Conservation (phyloP, 2,113 vertebrate genomes). For the Aepyceros melampus region DNA sequence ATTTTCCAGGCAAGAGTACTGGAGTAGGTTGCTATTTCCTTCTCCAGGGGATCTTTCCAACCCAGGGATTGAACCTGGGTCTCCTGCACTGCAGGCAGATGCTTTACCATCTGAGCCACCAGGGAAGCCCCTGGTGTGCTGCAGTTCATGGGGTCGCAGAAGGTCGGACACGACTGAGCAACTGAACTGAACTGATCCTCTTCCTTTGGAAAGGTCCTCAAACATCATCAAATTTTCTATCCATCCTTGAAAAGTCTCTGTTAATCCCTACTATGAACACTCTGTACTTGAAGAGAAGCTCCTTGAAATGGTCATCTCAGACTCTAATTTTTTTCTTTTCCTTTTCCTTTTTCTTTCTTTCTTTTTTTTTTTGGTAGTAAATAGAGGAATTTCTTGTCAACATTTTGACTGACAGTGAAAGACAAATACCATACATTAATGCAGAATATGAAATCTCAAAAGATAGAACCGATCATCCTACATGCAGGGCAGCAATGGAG, state of each 20-base stretch:
- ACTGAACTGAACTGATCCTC: background rate
- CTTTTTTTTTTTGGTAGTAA: background rate
- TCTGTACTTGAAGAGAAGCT: background rate
- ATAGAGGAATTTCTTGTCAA: background rate
- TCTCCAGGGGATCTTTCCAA: too few relatives aligned
- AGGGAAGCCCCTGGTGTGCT: too few relatives aligned
- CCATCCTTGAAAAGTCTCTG: background rate
- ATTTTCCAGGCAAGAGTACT: too few relatives aligned
- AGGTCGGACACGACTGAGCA: fast-evolving
- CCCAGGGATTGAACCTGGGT: too few relatives aligned
- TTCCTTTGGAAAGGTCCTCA: background rate
- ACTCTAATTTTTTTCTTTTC: background rate
- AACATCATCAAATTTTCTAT: background rate
- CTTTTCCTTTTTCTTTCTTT: background rate
- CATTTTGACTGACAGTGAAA: background rate
- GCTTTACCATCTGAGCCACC: too few relatives aligned
- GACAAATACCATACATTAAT: background rate
- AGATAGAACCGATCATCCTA: background rate
- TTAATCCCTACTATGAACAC: background rate
- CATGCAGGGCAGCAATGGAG: background rate
- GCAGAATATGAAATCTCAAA: background rate
- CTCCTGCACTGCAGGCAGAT: too few relatives aligned
- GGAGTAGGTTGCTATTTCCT: too few relatives aligned
- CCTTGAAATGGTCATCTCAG: background rate
- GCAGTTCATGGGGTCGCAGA: too few relatives aligned